A percentile compares a stretch with the other conserved stretches of the same genome.
Evolutionary conservation across 2,888 invertebrate species (phyloP).

Genomic region (Coenonympha arcania): DNA sequence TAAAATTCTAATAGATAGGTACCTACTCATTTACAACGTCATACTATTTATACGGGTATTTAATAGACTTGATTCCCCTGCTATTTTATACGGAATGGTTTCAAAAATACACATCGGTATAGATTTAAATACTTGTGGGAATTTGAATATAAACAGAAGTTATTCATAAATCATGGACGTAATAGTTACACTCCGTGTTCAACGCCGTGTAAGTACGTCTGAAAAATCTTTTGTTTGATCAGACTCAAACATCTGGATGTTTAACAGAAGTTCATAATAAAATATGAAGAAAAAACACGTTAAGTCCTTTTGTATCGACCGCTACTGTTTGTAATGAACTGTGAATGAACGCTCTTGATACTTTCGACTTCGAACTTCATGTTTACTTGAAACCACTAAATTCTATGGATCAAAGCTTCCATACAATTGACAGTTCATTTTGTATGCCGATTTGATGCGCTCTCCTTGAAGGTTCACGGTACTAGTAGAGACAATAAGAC

Average conservation of each 20-base stretch:
- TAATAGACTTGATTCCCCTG: not conserved
- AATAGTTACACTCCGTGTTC: slow-evolving; percentile 66
- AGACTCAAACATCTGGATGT: slow-evolving; percentile 70
- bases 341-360: slow-evolving; percentile 47
- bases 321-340: slow-evolving; percentile 51
- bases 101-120: slow-evolving; percentile 27
- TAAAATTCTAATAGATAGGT: no score
- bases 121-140: slow-evolving; percentile 48
- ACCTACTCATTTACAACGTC: no score
- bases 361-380: slow-evolving; percentile 32
- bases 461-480: no score
- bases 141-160: slow-evolving; percentile 59
- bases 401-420: no score
- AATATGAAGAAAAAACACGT: slow-evolving; percentile 72
- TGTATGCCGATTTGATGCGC: no score
- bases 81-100: slow-evolving; percentile 21
- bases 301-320: slow-evolving; percentile 73
- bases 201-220: slow-evolving; percentile 57
- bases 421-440: no score
- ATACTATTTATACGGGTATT: no score
- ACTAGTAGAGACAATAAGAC: no score
- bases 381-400: slow-evolving; percentile 9
- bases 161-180: slow-evolving; percentile 60
- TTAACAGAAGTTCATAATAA: slow-evolving; percentile 74
- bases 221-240: slow-evolving; percentile 73